These are phyloP conservation scores for Gallinago stenura DNA, from an alignment of 2,797 vertebrate species.

Conservation along the genomic window DNA sequence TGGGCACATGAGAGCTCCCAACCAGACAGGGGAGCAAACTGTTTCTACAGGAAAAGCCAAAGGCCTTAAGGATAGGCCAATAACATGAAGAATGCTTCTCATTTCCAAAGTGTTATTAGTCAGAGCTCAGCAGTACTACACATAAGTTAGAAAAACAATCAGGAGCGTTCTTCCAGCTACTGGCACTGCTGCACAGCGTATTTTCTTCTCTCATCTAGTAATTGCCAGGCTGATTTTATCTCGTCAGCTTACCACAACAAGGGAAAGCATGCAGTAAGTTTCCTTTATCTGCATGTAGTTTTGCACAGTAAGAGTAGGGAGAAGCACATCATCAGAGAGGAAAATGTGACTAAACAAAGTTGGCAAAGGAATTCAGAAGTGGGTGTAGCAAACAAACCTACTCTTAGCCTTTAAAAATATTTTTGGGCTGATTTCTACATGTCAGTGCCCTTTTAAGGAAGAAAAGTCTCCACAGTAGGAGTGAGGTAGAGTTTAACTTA, in stretches of 20 bases:
- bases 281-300: constrained; percentile 36
- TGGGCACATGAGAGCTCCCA: neutral
- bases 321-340: constrained; percentile 50
- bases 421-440: constrained; percentile 62
- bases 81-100: neutral
- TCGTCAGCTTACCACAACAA: constrained; percentile 33
- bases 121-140: neutral
- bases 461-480: constrained; percentile 50
- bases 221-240: constrained; percentile 43
- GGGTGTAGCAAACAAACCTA: constrained; percentile 69
- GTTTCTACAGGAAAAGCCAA: neutral
- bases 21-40: neutral
- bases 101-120: neutral
- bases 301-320: constrained; percentile 15
- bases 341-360: constrained; percentile 68
- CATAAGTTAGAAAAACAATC: neutral
- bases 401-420: constrained; percentile 64
- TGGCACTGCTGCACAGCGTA: neutral
- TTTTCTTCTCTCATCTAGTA: constrained; percentile 23
- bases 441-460: constrained; percentile 72
- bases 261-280: constrained; percentile 32
- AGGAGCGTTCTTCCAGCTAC: neutral
- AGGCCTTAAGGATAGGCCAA: neutral
- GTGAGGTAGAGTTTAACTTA: constrained; percentile 62
- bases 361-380: constrained; percentile 57